Evolutionary conservation across 1,140 invertebrate genomes (phyloP).

Genomic region (Choristoneura fumiferana): DNA sequence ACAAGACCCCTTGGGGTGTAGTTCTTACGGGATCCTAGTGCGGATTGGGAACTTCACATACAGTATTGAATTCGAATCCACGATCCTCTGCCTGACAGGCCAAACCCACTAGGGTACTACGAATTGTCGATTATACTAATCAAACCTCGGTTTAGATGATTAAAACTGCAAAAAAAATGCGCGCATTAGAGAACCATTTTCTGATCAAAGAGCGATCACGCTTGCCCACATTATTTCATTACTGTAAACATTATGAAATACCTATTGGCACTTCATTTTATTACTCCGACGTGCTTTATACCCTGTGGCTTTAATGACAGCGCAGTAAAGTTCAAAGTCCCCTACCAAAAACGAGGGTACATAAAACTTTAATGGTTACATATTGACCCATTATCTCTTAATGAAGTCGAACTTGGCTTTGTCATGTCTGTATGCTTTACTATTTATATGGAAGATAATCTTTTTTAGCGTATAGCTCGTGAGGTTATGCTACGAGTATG

Average conservation of each 20-base stretch:
- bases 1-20: too few species aligned
- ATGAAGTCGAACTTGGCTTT: slow-evolving; percentile 12
- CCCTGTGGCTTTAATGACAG: not conserved
- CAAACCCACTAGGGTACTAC: too few species aligned
- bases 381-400: slow-evolving; percentile 16
- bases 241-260: slow-evolving; percentile 10
- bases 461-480: not conserved
- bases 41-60: too few species aligned
- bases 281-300: not conserved
- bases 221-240: slow-evolving; percentile 9
- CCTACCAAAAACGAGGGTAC: not conserved
- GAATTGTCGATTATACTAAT: too few species aligned
- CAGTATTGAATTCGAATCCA: too few species aligned
- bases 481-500: too few species aligned
- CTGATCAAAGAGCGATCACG: not conserved
- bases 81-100: too few species aligned
- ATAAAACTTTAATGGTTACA: slow-evolving; percentile 9
- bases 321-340: not conserved
- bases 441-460: slow-evolving; percentile 12
- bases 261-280: slow-evolving; percentile 12
- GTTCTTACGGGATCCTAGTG: too few species aligned
- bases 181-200: too few species aligned
- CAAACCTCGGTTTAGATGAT: too few species aligned
- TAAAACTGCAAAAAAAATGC: too few species aligned
- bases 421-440: slow-evolving; percentile 13